Base-by-base conservation (phyloP, 1,140 invertebrate genomes). In the Procambarus clarkii region DNA sequence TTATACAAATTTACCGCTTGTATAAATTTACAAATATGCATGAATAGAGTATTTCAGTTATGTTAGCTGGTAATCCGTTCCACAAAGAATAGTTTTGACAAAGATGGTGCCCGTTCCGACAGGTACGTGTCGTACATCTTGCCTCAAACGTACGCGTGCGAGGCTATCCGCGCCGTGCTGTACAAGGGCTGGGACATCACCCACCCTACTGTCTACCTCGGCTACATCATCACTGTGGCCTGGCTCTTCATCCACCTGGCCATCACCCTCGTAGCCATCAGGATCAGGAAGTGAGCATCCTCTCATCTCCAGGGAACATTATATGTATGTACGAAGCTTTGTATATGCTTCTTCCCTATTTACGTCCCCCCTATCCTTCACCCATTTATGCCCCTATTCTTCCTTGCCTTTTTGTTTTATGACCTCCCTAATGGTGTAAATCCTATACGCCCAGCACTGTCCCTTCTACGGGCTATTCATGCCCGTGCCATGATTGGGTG, bases 71-170 rank as follows among this genome's bases (percentile, higher is more conserved):
- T 34, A 34, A 34, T 34, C 34, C 1, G 34, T 34, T 34, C 34
- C 34, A 34, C 34, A 34, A 34, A 34, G 0, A 34, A 34, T 0
- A 34, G 34, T 34, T 34, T 34, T 34, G 34, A 34, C 34, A 34
- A 34, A 34, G 34, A 34, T 34, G 34, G 34, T 34, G 34, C 34
- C 34, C 34, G 34, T 34, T 34, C 50, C 50, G 97, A 4, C 94
- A 93, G 93, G 92, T 97, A 97, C 93, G 96, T 99, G 54, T 97
- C 97, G 3, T 96, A 97, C 78, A 96, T 97, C 93, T 95, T 99
- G 69, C 98, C 98, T 0, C 95, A 99, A 78, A 99, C 98, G 0
- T 96, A 98, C 94, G 98, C 98, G 11, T 98, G 98, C 45, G 98
- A 98, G 74, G 97, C 98, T 0, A 95, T 99, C 88, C 95, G 98